Conservation (phyloP, 1,140 invertebrate genomes). For the Thereuonema tuberculata region DNA sequence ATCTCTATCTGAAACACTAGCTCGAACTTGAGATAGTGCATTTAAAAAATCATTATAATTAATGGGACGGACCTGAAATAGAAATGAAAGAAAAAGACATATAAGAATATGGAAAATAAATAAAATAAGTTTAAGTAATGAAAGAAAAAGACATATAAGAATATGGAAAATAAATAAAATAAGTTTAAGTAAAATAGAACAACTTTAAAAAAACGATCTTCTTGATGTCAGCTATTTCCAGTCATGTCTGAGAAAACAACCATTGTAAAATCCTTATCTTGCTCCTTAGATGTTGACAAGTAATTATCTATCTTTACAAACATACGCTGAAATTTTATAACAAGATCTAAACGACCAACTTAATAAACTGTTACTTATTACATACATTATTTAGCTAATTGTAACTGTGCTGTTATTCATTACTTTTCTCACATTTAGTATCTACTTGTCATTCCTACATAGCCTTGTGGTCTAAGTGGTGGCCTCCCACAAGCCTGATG, state of each 20-base stretch:
- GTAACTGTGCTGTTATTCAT: too few species aligned
- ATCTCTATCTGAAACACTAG: constrained; percentile 71
- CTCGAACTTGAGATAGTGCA: constrained; percentile 58
- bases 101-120: not conserved
- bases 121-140: not conserved
- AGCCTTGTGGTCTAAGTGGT: too few species aligned
- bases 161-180: not conserved
- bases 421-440: too few species aligned
- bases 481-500: too few species aligned
- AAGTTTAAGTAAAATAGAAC: not conserved
- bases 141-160: not conserved
- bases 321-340: too few species aligned
- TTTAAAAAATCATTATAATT: constrained; percentile 58
- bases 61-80: constrained; percentile 53
- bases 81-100: not conserved
- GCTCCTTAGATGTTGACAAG: too few species aligned
- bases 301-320: too few species aligned
- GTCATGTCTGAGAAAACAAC: not conserved
- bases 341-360: too few species aligned
- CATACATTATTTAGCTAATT: too few species aligned
- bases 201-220: not conserved
- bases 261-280: too few species aligned
- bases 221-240: not conserved
- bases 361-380: too few species aligned
- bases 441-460: too few species aligned